A percentile compares a stretch with the other conserved stretches of the same genome.
Evolutionary conservation across 23 tunicate genomes (phyloP).

Genomic region (Halocynthia roretzi): DNA sequence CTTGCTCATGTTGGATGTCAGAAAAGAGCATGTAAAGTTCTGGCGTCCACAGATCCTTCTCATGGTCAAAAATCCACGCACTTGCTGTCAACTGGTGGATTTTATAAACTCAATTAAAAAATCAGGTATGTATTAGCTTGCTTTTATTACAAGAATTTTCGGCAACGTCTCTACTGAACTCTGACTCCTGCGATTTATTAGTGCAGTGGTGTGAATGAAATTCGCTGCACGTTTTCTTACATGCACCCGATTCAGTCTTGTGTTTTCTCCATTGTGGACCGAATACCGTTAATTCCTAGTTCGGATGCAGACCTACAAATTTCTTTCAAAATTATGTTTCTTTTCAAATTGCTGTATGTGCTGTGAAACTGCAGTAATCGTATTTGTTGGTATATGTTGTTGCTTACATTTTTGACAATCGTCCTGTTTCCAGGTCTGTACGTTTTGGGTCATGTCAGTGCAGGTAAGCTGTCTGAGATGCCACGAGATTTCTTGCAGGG

Average conservation of each 20-base stretch:
- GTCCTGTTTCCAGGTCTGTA: constrained; percentile 48
- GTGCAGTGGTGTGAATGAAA: no score
- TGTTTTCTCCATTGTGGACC: background rate
- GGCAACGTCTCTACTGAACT: no score
- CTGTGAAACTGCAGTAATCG: no score
- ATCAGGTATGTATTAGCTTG: constrained; percentile 42
- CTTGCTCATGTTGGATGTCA: constrained; percentile 77
- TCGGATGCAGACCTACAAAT: background rate
- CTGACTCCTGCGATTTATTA: no score
- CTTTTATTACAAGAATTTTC: no score
- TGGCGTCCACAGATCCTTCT: constrained; percentile 93
- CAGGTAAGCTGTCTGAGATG: constrained; percentile 81
- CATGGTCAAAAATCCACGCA: constrained; percentile 84
- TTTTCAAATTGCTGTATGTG: no score
- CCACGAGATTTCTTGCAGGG: constrained; percentile 41
- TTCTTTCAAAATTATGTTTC: background rate
- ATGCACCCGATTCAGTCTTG: no score
- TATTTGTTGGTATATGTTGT: background rate
- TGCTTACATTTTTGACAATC: background rate
- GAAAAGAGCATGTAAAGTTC: constrained; percentile 82
- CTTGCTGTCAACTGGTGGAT: constrained; percentile 70
- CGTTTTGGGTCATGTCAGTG: constrained; percentile 90
- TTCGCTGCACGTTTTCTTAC: no score
- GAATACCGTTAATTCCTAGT: background rate
- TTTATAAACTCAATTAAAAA: constrained; percentile 89